These are phyloP conservation scores for Gavia stellata DNA, from an alignment of 2,113 vertebrate genomes.

Conservation along the genomic window DNA sequence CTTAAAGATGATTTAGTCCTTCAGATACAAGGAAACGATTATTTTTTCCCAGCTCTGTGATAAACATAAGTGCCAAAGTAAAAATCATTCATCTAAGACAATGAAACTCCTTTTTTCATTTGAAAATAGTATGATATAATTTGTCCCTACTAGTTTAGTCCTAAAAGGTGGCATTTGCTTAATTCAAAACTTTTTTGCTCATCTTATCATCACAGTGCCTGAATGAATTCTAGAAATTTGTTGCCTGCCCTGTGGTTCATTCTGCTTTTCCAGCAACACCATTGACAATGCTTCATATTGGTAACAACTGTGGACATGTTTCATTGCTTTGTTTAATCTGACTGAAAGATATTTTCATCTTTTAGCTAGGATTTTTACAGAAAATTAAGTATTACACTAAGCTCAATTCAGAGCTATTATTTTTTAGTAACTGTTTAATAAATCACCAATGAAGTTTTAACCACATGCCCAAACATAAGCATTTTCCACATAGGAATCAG, in stretches of 20 bases:
- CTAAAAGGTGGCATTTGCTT: neutral
- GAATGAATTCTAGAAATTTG: neutral
- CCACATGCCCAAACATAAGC: neutral
- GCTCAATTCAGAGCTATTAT: neutral
- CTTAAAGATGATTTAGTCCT: neutral
- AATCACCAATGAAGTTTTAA: neutral
- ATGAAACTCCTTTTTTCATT: neutral
- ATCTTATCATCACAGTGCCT: neutral
- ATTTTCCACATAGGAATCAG: neutral
- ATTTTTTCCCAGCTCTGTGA: neutral
- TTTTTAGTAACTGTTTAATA: neutral
- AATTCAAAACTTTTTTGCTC: neutral
- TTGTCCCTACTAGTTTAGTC: neutral
- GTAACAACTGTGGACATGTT: neutral
- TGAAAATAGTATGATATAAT: neutral
- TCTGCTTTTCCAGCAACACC: neutral
- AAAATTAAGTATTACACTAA: neutral
- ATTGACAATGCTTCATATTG: neutral
- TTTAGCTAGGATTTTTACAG: neutral
- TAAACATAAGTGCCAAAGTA: neutral
- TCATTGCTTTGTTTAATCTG: neutral
- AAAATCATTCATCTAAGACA: neutral
- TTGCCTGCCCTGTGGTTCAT: neutral
- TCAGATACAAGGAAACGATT: neutral
- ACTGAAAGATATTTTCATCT: neutral